These are phyloP conservation scores for Eubasilissa splendida DNA, from an alignment of 2,888 invertebrate species.

Conservation along the genomic window DNA sequence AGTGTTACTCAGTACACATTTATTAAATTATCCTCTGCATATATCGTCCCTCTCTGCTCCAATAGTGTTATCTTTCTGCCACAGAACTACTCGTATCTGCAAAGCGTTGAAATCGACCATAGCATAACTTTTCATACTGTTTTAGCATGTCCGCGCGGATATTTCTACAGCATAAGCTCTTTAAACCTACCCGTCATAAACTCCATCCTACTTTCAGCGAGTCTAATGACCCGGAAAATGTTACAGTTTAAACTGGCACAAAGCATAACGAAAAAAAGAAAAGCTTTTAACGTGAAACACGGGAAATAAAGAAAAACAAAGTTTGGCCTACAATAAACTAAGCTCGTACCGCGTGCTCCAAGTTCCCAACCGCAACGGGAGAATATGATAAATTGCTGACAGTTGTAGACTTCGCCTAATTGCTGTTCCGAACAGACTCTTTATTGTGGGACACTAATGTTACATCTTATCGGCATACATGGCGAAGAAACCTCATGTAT, in stretches of 20 bases:
- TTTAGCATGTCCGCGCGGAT: not conserved
- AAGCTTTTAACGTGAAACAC: slow-evolving; percentile 9
- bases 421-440: too few relatives aligned
- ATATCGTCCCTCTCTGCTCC: not conserved
- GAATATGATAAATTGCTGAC: too few relatives aligned
- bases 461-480: too few relatives aligned
- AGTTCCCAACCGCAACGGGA: too few relatives aligned
- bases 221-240: slow-evolving; percentile 19
- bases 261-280: slow-evolving; percentile 6
- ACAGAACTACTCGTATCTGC: not conserved
- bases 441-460: too few relatives aligned
- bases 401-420: too few relatives aligned
- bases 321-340: too few relatives aligned
- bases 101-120: slow-evolving; percentile 5
- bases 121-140: slow-evolving; percentile 5
- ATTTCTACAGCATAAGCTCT: slow-evolving; percentile 25
- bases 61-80: not conserved
- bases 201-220: slow-evolving; percentile 11
- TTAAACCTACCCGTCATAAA: slow-evolving; percentile 24
- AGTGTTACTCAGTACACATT: too few relatives aligned
- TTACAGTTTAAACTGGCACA: slow-evolving; percentile 4
- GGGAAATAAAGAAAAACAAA: too few relatives aligned
- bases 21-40: too few relatives aligned
- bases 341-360: too few relatives aligned
- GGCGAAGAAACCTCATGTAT: too few relatives aligned